Evolutionary conservation across 2,113 vertebrate genomes (phyloP).

Genomic region (Cathartes aura): DNA sequence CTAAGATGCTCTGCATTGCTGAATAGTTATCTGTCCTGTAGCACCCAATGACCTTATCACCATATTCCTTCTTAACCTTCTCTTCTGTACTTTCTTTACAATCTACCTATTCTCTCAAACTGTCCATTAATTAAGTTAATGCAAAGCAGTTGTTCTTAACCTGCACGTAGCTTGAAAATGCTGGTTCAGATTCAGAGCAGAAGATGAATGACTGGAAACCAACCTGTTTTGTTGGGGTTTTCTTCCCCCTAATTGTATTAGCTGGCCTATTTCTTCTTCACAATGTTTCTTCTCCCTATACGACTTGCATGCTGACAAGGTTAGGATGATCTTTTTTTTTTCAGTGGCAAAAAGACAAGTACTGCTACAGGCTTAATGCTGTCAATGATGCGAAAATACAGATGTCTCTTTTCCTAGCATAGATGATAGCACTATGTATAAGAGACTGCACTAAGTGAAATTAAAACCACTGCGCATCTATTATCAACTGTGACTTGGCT

Average conservation of each 20-base stretch:
- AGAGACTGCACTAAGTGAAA: not conserved
- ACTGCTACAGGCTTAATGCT: not conserved
- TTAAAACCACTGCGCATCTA: not conserved
- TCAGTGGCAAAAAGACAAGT: not conserved
- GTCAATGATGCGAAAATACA: not conserved
- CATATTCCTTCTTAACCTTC: not conserved
- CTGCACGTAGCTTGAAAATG: not conserved
- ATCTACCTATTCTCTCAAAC: not conserved
- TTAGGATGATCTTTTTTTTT: not conserved
- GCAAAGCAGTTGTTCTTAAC: not conserved
- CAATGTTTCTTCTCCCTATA: not conserved
- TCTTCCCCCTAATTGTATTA: rapidly evolving
- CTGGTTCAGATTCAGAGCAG: not conserved
- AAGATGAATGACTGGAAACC: not conserved
- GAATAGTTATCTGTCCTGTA: not conserved
- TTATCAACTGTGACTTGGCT: not conserved
- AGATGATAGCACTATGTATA: not conserved
- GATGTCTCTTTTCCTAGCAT: not conserved
- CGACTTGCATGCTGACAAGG: not conserved
- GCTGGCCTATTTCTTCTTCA: not conserved
- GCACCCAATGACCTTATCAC: not conserved
- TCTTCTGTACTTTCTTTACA: not conserved
- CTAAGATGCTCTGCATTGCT: not conserved
- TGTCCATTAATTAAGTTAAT: not conserved
- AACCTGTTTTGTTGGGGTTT: not conserved